Percentiles rank a stretch among this genome's conserved stretches.
These are phyloP conservation scores for Caenorhabditis sp. DNA, from an alignment of 2,888 invertebrate species.

Conservation along the genomic window DNA sequence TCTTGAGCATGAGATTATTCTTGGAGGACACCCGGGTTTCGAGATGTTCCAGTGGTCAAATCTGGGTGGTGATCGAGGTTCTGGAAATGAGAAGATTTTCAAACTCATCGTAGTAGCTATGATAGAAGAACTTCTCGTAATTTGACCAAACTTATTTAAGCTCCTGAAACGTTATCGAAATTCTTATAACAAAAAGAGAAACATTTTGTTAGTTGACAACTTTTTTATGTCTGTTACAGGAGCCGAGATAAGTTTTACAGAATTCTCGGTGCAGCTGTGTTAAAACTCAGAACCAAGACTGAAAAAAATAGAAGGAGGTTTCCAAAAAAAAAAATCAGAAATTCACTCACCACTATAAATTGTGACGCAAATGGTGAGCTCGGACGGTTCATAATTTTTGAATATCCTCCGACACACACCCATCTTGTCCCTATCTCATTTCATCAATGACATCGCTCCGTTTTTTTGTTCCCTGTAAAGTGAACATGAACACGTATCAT, in stretches of 20 bases:
- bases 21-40: slow-evolving; percentile 39
- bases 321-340: no score
- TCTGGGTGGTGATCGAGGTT: slow-evolving; percentile 32
- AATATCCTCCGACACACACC: slow-evolving; percentile 49
- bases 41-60: slow-evolving; percentile 45
- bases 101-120: not conserved
- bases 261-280: no score
- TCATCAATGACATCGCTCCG: slow-evolving; percentile 18
- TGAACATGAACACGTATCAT: slow-evolving; percentile 37
- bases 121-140: no score
- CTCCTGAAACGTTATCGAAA: no score
- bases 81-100: slow-evolving; percentile 15
- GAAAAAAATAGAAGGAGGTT: no score
- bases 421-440: slow-evolving; percentile 26
- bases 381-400: slow-evolving; percentile 42
- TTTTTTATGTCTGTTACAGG: no score
- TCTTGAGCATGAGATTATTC: slow-evolving; percentile 36
- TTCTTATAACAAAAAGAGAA: no score
- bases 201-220: no score
- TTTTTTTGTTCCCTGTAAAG: slow-evolving; percentile 20
- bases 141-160: no score
- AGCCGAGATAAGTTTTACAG: no score
- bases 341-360: slow-evolving; percentile 52
- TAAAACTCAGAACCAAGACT: no score
- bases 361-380: slow-evolving; percentile 56